Conservation (phyloP, 2,113 vertebrate genomes). For the Tachysurus vachellii region DNA sequence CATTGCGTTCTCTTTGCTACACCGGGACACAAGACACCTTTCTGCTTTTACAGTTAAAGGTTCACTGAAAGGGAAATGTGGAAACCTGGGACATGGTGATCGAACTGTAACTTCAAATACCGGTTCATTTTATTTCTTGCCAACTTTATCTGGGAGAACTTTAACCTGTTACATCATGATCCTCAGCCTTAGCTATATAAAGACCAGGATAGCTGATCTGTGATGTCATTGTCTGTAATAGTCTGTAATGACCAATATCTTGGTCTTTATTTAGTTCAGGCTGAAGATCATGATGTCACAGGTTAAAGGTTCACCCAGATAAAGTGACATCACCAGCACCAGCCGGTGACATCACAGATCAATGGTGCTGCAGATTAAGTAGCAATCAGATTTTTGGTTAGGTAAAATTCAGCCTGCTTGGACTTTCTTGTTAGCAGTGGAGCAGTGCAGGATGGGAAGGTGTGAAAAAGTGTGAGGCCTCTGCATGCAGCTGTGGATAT, state of each 20-base stretch:
- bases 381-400: background rate
- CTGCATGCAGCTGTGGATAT: slow-evolving; percentile 58
- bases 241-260: no score
- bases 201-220: background rate
- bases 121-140: background rate
- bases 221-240: background rate
- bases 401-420: background rate
- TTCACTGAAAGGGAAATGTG: background rate
- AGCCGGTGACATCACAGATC: no score
- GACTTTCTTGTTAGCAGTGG: background rate
- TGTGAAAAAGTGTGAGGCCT: background rate
- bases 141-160: background rate
- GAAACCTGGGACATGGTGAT: background rate
- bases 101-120: background rate
- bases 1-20: background rate
- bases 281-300: no score
- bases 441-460: background rate
- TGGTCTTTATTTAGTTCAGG: no score
- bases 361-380: background rate
- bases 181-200: background rate
- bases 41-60: background rate
- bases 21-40: background rate
- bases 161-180: background rate
- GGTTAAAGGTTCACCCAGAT: no score
- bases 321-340: no score